These are phyloP conservation scores for Calephelis virginiensis DNA, from an alignment of 1,140 invertebrate genomes.

Conservation along the genomic window DNA sequence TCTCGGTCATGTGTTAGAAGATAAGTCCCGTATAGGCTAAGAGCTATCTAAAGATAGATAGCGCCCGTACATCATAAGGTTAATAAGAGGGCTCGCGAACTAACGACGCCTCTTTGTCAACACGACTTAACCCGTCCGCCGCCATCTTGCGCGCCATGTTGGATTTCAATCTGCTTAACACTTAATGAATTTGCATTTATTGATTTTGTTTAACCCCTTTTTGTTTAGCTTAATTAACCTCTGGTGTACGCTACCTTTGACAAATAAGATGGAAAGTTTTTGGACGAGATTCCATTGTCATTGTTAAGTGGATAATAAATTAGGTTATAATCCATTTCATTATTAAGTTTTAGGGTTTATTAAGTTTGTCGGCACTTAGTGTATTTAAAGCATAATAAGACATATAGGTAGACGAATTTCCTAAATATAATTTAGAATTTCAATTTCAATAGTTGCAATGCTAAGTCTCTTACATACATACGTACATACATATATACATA, in stretches of 20 bases:
- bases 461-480: too few relatives aligned
- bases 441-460: too few relatives aligned
- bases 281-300: constrained; percentile 27
- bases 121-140: constrained; percentile 64
- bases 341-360: not conserved
- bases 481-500: too few relatives aligned
- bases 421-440: too few relatives aligned
- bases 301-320: constrained; percentile 9
- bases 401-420: too few relatives aligned
- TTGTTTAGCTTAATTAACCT: constrained; percentile 78
- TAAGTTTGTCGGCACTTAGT: too few relatives aligned
- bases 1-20: not conserved
- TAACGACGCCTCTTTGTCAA: constrained; percentile 75
- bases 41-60: constrained; percentile 58
- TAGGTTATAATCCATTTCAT: not conserved
- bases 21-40: constrained; percentile 8
- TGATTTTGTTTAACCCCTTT: constrained; percentile 78
- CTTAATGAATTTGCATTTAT: constrained; percentile 77
- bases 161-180: constrained; percentile 76
- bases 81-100: constrained; percentile 75
- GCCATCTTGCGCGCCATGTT: constrained; percentile 74
- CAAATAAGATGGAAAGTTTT: constrained; percentile 37
- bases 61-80: constrained; percentile 74
- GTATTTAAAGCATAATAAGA: too few relatives aligned
- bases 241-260: constrained; percentile 56